These are phyloP conservation scores for Microctonus brassicae DNA, from an alignment of 2,888 invertebrate genomes.

Conservation along the genomic window DNA sequence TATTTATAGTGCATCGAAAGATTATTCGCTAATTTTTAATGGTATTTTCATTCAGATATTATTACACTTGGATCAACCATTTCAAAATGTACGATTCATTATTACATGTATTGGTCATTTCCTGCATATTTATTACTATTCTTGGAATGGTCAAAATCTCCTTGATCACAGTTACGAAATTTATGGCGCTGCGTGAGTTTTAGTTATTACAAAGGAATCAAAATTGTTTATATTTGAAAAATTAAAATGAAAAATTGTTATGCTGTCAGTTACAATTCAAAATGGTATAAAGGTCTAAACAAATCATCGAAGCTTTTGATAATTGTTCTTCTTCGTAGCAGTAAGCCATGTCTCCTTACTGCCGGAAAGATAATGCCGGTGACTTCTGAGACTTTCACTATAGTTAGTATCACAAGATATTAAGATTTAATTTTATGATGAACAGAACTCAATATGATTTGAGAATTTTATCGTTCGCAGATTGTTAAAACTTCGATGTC, in stretches of 20 bases:
- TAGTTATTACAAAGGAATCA: background rate
- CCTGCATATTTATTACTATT: conserved; percentile 29
- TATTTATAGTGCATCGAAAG: no score
- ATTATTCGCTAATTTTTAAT: no score
- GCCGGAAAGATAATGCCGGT: conserved; percentile 32
- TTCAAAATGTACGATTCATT: conserved; percentile 27
- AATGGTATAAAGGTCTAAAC: conserved; percentile 22
- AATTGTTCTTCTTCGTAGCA: conserved; percentile 15
- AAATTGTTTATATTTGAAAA: background rate
- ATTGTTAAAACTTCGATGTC: conserved; percentile 37
- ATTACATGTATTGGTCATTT: conserved; percentile 6
- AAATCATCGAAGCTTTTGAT: conserved; percentile 18
- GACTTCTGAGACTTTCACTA: conserved; percentile 26
- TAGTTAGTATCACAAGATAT: no score
- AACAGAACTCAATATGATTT: no score
- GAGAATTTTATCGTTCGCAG: conserved; percentile 9
- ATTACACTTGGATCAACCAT: conserved; percentile 22
- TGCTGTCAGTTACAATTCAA: conserved; percentile 9
- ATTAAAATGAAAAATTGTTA: background rate
- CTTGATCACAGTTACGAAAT: conserved; percentile 11
- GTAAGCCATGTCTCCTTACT: conserved; percentile 22
- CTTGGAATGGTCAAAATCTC: conserved; percentile 17
- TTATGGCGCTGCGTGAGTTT: conserved; percentile 1
- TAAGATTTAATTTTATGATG: no score
- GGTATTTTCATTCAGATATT: conserved; percentile 31